A percentile compares a stretch with the other conserved stretches of the same genome.
These are phyloP conservation scores for Malacoraja senta DNA, from an alignment of 2,797 vertebrate species.

Conservation along the genomic window DNA sequence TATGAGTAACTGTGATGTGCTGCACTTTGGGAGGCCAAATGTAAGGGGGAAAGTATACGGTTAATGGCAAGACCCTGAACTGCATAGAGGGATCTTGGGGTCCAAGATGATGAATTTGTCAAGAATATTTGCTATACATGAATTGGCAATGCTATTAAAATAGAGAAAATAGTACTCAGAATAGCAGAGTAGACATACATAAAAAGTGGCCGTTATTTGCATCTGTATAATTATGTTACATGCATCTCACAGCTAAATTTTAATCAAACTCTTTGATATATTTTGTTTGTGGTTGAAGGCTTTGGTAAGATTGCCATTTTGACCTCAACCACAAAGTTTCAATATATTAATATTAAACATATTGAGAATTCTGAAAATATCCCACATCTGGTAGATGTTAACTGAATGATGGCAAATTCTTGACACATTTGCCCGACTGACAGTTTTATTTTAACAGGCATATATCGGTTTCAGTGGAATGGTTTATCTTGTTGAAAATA, in stretches of 20 bases:
- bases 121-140: neutral
- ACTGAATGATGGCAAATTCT: neutral
- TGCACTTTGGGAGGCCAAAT: no score
- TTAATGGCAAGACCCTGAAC: no score
- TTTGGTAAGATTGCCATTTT: neutral
- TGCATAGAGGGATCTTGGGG: no score
- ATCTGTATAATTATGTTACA: neutral
- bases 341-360: slow-evolving; percentile 5
- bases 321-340: neutral
- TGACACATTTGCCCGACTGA: slow-evolving; percentile 25
- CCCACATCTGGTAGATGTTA: slow-evolving; percentile 11
- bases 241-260: neutral
- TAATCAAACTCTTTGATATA: neutral
- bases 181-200: neutral
- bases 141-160: neutral
- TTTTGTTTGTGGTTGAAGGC: neutral
- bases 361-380: slow-evolving; percentile 7
- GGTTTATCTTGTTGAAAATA: slow-evolving; percentile 8
- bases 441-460: slow-evolving; percentile 11
- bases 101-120: no score
- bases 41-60: no score
- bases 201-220: neutral
- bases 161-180: neutral
- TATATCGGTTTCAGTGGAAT: neutral
- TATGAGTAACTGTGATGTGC: no score